phyloP scores from a whole-genome alignment of 1,140 invertebrate species.

The Microplitis mediator region DNA sequence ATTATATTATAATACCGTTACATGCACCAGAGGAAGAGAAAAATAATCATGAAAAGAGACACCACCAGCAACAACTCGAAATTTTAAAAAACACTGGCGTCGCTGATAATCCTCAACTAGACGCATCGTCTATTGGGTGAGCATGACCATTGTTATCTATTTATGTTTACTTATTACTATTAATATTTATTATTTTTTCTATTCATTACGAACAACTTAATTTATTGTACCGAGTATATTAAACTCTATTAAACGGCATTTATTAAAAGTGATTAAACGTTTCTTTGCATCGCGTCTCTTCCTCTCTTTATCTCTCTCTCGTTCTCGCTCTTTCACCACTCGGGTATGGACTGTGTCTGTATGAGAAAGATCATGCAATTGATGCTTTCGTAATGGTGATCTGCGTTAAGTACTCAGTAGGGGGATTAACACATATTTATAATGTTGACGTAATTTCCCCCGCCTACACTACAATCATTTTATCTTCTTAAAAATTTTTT shows the following conservation, averaged over 20 bases:
- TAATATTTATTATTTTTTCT: not conserved
- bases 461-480: constrained; percentile 26
- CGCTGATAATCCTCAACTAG: constrained; percentile 41
- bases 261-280: not conserved
- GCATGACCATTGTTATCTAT: constrained; percentile 10
- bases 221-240: too few relatives aligned
- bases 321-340: constrained; percentile 19
- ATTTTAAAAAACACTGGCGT: constrained; percentile 19
- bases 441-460: constrained; percentile 25
- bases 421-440: constrained; percentile 8
- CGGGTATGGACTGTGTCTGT: not conserved
- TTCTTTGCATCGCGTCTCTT: not conserved
- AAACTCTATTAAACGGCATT: constrained; percentile 1
- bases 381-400: constrained; percentile 42
- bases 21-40: constrained; percentile 53
- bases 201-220: not conserved
- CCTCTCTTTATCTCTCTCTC: constrained; percentile 2
- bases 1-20: constrained; percentile 62
- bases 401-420: constrained; percentile 8
- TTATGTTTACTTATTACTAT: not conserved
- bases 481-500: not conserved
- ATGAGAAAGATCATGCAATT: constrained; percentile 49
- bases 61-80: constrained; percentile 12
- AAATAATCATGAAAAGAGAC: constrained; percentile 29
- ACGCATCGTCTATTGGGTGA: constrained; percentile 51